phyloP scores from a whole-genome alignment of 2,113 vertebrate species.

The Mugil cephalus region DNA sequence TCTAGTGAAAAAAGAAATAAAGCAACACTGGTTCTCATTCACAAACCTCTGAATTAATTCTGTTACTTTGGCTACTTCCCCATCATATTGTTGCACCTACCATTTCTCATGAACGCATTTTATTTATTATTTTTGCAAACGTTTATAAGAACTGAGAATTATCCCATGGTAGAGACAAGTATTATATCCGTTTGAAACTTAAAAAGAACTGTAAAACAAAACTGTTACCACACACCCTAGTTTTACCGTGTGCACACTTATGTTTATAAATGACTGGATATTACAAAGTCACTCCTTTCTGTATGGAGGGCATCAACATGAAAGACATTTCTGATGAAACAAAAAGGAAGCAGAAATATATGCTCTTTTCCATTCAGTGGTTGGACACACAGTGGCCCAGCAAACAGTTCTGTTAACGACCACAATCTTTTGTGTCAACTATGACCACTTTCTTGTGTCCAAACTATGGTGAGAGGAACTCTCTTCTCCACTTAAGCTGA shows the following conservation, averaged over 20 bases:
- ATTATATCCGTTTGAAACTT: neutral
- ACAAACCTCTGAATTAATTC: slow-evolving; percentile 69
- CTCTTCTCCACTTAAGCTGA: slow-evolving; percentile 22
- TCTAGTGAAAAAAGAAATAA: slow-evolving; percentile 81
- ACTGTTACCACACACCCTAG: neutral
- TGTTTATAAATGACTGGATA: neutral
- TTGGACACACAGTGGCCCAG: slow-evolving; percentile 59
- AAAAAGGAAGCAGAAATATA: neutral
- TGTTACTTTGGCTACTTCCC: slow-evolving; percentile 24
- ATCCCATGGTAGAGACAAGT: neutral
- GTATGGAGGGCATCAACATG: neutral
- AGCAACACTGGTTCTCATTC: slow-evolving; percentile 82
- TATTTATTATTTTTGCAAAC: neutral
- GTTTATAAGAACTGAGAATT: no score
- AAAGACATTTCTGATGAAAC: neutral
- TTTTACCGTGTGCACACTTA: no score
- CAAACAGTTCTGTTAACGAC: slow-evolving; percentile 77
- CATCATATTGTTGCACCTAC: neutral
- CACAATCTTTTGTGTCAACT: slow-evolving; percentile 74
- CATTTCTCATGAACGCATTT: slow-evolving; percentile 23
- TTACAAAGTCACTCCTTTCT: neutral
- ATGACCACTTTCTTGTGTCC: slow-evolving; percentile 64
- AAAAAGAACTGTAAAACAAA: neutral
- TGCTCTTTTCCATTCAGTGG: slow-evolving; percentile 8
- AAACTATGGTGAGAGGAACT: slow-evolving; percentile 30